Conservation (phyloP, 2,797 vertebrate genomes). For the Graptemys geographica region DNA sequence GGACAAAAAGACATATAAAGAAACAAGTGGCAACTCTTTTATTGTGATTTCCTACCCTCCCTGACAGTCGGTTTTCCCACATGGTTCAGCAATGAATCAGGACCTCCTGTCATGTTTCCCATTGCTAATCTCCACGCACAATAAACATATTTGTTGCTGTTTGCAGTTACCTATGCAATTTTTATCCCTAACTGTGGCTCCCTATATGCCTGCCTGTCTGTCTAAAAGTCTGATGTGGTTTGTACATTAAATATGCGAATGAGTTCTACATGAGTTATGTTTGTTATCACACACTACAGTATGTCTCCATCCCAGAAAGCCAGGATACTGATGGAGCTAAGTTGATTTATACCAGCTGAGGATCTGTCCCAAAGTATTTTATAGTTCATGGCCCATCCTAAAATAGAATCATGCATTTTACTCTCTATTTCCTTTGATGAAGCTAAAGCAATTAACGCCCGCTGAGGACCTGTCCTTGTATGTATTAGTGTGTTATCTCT, state of each 20-base stretch:
- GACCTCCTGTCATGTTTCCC: neutral
- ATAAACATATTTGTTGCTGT: accelerated
- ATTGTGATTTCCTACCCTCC: neutral
- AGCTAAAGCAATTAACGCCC: neutral
- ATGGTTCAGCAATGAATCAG: neutral
- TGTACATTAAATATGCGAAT: no score
- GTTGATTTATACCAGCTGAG: no score
- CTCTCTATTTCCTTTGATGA: neutral
- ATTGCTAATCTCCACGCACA: accelerated
- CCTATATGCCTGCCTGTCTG: neutral
- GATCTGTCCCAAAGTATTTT: neutral
- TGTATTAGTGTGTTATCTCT: no score
- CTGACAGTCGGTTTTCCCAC: accelerated
- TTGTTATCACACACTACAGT: neutral
- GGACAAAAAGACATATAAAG: neutral
- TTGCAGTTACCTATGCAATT: accelerated
- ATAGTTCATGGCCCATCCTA: neutral
- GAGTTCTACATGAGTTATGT: neutral
- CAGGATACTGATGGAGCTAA: accelerated
- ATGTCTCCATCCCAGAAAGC: accelerated
- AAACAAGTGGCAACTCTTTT: accelerated
- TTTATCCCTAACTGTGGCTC: neutral
- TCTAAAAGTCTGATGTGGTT: neutral
- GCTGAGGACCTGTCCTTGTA: neutral
- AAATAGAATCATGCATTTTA: accelerated